Conservation (phyloP, 2,797 vertebrate species). For the Semotilus atromaculatus region DNA sequence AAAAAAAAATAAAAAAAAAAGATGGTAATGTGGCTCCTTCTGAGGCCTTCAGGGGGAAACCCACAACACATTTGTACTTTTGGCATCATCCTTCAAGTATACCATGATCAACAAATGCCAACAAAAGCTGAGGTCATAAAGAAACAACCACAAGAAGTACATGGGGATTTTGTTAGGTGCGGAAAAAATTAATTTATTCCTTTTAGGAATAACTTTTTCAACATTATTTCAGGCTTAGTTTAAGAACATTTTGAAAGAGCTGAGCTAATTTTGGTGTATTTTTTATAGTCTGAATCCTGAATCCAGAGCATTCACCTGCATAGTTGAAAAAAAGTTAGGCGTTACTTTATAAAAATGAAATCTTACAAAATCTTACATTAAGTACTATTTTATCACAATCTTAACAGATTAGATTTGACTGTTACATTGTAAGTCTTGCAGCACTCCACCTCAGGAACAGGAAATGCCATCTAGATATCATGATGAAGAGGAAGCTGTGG, state of each 20-base stretch:
- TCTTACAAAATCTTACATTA: neutral
- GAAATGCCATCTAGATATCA: conserved; percentile 6
- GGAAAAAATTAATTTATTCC: neutral
- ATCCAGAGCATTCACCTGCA: neutral
- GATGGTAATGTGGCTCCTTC: neutral
- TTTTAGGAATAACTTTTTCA: neutral
- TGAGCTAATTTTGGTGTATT: neutral
- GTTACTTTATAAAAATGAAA: neutral
- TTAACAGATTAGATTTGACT: neutral
- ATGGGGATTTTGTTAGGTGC: neutral
- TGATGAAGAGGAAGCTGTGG: conserved; percentile 39
- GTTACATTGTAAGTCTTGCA: neutral
- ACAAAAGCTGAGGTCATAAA: neutral
- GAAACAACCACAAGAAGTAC: neutral
- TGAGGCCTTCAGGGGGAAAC: neutral
- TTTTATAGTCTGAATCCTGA: neutral
- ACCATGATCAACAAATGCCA: neutral
- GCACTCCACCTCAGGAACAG: conserved; percentile 23
- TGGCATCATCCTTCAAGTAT: conserved; percentile 15
- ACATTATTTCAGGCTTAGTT: neutral
- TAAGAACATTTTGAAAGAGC: neutral
- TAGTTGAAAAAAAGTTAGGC: neutral
- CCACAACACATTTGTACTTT: neutral
- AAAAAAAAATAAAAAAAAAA: neutral
- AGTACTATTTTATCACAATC: neutral